A percentile compares a stretch with the other conserved stretches of the same genome.
Evolutionary conservation across 2,888 invertebrate species (phyloP).

Genomic region (Drosophila paracracens): DNA sequence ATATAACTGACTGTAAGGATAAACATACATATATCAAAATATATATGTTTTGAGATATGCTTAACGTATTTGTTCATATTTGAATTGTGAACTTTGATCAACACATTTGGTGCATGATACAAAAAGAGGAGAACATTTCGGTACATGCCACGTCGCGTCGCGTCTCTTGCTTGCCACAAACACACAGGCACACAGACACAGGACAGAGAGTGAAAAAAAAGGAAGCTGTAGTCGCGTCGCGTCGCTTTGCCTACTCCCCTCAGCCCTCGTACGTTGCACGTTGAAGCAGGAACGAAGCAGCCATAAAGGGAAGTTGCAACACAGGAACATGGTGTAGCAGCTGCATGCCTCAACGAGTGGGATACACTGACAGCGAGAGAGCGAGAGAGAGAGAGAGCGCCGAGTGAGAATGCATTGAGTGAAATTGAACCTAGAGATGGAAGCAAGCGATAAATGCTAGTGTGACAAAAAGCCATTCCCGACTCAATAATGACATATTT

Average conservation of each 20-base stretch:
- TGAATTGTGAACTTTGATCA: constrained; percentile 49
- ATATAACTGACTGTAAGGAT: background rate
- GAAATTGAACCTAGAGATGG: background rate
- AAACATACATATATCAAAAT: background rate
- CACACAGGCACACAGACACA: constrained; percentile 3
- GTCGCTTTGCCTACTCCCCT: background rate
- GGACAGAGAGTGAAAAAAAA: constrained; percentile 14
- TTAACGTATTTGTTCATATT: background rate
- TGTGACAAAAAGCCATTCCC: background rate
- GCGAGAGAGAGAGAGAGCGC: constrained; percentile 5
- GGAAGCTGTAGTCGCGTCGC: constrained; percentile 53
- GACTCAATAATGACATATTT: constrained; percentile 4
- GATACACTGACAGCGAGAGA: constrained; percentile 1
- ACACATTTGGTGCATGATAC: constrained; percentile 24
- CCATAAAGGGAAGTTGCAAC: constrained; percentile 59
- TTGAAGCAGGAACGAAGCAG: constrained; percentile 47
- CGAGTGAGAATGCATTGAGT: constrained; percentile 12
- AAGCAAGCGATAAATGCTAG: background rate
- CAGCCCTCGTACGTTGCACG: constrained; percentile 20
- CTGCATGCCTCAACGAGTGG: constrained; percentile 23
- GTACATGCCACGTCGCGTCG: constrained; percentile 24
- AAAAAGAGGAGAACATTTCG: constrained; percentile 15
- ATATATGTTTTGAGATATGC: background rate
- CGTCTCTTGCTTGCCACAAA: constrained; percentile 4
- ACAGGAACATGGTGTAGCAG: constrained; percentile 36